These are phyloP conservation scores for Amia ocellicauda DNA, from an alignment of 2,113 vertebrate species.

Conservation along the genomic window DNA sequence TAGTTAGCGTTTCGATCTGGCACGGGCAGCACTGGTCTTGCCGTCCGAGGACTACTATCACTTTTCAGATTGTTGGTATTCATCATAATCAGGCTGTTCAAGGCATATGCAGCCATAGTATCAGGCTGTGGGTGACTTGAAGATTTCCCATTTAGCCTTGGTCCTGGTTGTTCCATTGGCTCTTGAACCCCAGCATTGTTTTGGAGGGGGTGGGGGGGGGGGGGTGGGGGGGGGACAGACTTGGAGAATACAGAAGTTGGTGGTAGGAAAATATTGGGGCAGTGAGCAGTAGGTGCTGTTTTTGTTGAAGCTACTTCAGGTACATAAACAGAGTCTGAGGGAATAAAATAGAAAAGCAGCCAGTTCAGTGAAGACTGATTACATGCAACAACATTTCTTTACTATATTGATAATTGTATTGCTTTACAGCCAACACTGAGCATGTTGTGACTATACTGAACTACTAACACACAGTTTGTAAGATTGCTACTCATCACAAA, in stretches of 20 bases:
- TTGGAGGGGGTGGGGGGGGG: conserved; percentile 1
- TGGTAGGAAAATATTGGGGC: neutral
- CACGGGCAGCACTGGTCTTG: conserved; percentile 66
- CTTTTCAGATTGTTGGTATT: conserved; percentile 66
- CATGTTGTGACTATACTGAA: no score
- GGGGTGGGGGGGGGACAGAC: neutral
- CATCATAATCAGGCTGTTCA: conserved; percentile 49
- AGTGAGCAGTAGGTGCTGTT: neutral
- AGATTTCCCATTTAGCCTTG: conserved; percentile 41
- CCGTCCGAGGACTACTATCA: conserved; percentile 53
- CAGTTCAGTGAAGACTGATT: neutral
- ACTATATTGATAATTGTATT: no score
- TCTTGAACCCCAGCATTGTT: conserved; percentile 35
- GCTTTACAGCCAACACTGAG: no score
- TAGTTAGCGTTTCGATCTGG: conserved; percentile 64
- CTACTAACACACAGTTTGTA: no score
- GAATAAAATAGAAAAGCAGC: conserved; percentile 14
- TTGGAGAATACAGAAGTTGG: neutral
- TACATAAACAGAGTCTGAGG: conserved; percentile 15
- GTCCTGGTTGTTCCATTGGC: conserved; percentile 29
- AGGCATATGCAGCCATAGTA: conserved; percentile 50
- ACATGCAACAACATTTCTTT: no score
- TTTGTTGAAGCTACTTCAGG: neutral
- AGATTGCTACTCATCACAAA: no score
- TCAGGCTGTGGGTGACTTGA: conserved; percentile 34